Evolutionary conservation across 1,140 invertebrate genomes (phyloP).

Genomic region (Acromyrmex heyeri): DNA sequence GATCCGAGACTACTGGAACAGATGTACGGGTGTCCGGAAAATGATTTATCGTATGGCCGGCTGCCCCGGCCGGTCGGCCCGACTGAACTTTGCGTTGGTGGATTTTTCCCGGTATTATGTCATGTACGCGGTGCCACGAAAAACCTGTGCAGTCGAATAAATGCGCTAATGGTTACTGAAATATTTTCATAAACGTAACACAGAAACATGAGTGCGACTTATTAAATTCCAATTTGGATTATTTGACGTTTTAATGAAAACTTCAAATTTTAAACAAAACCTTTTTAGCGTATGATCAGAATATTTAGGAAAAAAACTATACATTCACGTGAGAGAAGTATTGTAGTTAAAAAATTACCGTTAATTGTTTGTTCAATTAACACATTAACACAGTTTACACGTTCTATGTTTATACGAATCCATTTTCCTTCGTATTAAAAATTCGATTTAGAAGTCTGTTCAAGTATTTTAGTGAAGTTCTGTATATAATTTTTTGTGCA

Average conservation of each 20-base stretch:
- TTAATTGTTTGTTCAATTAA: neutral
- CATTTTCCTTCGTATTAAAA: neutral
- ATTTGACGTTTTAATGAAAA: slow-evolving; percentile 2
- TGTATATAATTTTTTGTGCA: neutral
- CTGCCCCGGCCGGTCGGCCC: neutral
- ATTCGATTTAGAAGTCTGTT: neutral
- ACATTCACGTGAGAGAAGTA: neutral
- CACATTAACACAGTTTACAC: no score
- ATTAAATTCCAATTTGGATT: neutral
- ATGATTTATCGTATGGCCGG: slow-evolving; percentile 65
- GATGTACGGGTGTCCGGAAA: slow-evolving; percentile 67
- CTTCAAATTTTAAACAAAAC: neutral
- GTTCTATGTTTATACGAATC: neutral
- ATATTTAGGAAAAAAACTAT: neutral
- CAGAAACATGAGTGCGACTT: slow-evolving; percentile 2
- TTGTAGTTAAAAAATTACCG: neutral
- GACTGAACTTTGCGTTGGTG: slow-evolving; percentile 13
- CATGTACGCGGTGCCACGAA: neutral
- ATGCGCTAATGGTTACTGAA: neutral
- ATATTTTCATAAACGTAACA: slow-evolving; percentile 3
- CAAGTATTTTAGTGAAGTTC: neutral
- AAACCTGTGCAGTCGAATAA: neutral
- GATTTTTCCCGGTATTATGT: slow-evolving; percentile 54
- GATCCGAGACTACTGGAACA: slow-evolving; percentile 68
- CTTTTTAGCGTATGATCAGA: neutral